Evolutionary conservation across 2,797 vertebrate species (phyloP).

Genomic region (Simalia tracyae): DNA sequence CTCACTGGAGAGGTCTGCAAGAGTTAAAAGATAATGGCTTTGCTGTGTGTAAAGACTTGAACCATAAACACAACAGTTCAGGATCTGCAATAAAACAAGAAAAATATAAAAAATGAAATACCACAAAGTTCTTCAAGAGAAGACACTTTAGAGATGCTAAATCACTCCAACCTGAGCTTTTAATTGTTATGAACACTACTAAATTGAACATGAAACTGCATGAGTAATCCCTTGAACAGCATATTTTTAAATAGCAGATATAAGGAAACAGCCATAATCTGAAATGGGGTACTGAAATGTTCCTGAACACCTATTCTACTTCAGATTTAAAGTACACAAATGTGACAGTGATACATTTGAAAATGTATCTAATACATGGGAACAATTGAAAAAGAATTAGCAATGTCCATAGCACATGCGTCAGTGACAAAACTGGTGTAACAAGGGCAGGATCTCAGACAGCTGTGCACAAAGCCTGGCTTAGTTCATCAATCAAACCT

Average conservation of each 20-base stretch:
- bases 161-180: background rate
- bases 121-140: background rate
- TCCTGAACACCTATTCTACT: background rate
- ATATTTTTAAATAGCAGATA: background rate
- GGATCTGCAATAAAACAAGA: constrained; percentile 75
- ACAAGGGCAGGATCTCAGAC: background rate
- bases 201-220: background rate
- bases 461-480: background rate
- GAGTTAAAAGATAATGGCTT: constrained; percentile 89
- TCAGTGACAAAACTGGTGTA: background rate
- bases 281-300: background rate
- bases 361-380: background rate
- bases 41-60: constrained; percentile 92
- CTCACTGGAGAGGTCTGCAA: constrained; percentile 86
- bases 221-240: background rate
- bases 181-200: background rate
- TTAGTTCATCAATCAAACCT: background rate
- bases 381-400: background rate
- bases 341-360: background rate
- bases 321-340: background rate
- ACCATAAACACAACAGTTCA: constrained; percentile 93
- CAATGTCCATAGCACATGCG: background rate
- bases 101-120: background rate
- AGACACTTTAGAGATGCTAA: background rate
- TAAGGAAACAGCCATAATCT: background rate